Percentiles rank a stretch among this genome's conserved stretches.
These are phyloP conservation scores for Octodon degus DNA, from an alignment of 2,113 vertebrate species.

Conservation along the genomic window DNA sequence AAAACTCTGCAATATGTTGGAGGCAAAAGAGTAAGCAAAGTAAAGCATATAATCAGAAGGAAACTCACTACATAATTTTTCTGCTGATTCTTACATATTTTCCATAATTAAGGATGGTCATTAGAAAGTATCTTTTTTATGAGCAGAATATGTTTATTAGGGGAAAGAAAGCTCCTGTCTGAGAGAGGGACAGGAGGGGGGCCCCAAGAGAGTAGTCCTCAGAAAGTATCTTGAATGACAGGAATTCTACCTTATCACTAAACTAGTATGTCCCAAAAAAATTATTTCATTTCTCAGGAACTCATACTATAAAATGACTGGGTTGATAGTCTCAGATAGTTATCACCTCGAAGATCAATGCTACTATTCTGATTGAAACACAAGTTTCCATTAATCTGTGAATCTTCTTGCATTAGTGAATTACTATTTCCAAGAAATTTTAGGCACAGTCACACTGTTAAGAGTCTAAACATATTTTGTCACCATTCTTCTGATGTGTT, in stretches of 20 bases:
- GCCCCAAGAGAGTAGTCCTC: too few relatives aligned
- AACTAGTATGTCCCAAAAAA: not conserved
- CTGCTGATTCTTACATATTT: not conserved
- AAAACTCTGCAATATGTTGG: not conserved
- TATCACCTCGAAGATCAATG: not conserved
- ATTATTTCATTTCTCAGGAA: not conserved
- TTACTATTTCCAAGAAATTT: not conserved
- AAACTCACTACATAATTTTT: not conserved
- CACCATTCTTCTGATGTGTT: not conserved
- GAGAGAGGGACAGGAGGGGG: too few relatives aligned
- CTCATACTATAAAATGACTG: not conserved
- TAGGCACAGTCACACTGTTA: not conserved
- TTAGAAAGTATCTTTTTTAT: not conserved
- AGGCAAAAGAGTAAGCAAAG: not conserved
- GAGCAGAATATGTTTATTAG: too few relatives aligned
- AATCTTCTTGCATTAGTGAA: not conserved
- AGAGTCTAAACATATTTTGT: not conserved
- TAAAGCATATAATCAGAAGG: not conserved
- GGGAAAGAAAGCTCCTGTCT: too few relatives aligned
- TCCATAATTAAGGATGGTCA: not conserved
- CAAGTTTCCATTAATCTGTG: not conserved
- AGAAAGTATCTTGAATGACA: not conserved
- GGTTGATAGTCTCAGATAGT: not conserved
- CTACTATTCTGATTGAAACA: not conserved
- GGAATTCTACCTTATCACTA: not conserved